Conservation (phyloP, 2,797 vertebrate species). For the Sebastes iracundus region DNA sequence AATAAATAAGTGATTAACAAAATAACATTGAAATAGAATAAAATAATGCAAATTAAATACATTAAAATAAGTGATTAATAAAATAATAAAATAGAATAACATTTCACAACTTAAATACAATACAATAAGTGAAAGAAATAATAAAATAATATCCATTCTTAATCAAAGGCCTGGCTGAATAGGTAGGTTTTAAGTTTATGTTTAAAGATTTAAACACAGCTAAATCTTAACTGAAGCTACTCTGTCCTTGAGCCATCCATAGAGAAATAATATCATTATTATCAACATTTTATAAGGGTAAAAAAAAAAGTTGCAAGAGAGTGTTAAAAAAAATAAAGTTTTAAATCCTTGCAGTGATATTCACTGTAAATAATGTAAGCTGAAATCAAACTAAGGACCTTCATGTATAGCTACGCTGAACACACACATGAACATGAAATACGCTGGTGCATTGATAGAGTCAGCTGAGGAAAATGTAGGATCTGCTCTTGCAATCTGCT, state of each 20-base stretch:
- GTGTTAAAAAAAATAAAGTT: neutral
- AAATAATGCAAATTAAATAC: too few species aligned
- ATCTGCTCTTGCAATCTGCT: slow-evolving; percentile 13
- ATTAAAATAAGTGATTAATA: too few species aligned
- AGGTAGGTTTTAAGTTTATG: too few species aligned
- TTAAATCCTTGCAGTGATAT: neutral
- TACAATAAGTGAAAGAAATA: too few species aligned
- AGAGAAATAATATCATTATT: neutral
- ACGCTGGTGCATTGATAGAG: neutral
- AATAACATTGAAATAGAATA: too few species aligned
- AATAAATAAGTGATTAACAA: too few species aligned
- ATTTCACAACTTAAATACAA: too few species aligned
- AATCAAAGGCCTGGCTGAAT: too few species aligned
- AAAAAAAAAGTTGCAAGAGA: neutral
- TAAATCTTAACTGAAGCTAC: neutral
- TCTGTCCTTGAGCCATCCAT: neutral
- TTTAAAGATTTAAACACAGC: too few species aligned
- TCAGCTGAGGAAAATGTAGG: neutral
- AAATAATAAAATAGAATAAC: too few species aligned
- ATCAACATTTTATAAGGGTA: neutral
- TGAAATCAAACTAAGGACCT: neutral
- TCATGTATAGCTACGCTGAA: neutral
- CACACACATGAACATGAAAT: neutral
- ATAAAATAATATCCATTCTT: too few species aligned
- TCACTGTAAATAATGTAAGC: neutral